phyloP scores from a whole-genome alignment of 2,888 invertebrate species.

The Parochlus steinenii region DNA sequence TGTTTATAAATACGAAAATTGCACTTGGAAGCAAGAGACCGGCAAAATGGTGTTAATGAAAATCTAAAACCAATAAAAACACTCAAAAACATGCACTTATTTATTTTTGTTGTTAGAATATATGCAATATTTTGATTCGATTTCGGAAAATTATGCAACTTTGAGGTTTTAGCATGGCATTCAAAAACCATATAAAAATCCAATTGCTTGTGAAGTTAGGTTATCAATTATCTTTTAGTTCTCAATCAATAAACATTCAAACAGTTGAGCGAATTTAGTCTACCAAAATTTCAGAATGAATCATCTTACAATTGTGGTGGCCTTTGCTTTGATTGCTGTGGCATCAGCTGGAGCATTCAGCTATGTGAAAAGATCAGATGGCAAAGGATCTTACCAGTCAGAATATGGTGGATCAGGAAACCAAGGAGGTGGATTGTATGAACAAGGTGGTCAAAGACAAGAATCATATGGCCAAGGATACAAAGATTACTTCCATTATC shows the following conservation, averaged over 20 bases:
- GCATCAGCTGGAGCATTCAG: slow-evolving; percentile 4
- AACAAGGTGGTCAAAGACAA: not conserved
- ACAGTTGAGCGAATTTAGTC: not conserved
- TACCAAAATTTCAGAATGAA: not conserved
- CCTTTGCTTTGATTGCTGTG: not conserved
- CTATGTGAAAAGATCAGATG: slow-evolving; percentile 6
- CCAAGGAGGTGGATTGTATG: not conserved
- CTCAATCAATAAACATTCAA: not conserved
- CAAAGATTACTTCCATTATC: too few species aligned
- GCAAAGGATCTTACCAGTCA: too few species aligned
- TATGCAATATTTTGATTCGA: too few species aligned
- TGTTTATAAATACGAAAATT: too few species aligned
- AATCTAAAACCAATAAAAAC: too few species aligned
- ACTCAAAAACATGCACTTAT: too few species aligned
- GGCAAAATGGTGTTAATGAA: too few species aligned
- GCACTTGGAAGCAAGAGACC: too few species aligned
- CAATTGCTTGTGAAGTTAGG: not conserved
- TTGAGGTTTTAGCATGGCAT: slow-evolving; percentile 1
- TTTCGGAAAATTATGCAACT: too few species aligned
- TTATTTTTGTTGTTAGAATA: too few species aligned
- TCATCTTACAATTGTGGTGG: not conserved
- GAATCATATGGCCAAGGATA: too few species aligned
- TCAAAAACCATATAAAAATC: not conserved
- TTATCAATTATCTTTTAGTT: not conserved
- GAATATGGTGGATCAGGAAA: not conserved